Evolutionary conservation across 2,113 vertebrate species (phyloP).

Genomic region (Dissostichus mawsoni): DNA sequence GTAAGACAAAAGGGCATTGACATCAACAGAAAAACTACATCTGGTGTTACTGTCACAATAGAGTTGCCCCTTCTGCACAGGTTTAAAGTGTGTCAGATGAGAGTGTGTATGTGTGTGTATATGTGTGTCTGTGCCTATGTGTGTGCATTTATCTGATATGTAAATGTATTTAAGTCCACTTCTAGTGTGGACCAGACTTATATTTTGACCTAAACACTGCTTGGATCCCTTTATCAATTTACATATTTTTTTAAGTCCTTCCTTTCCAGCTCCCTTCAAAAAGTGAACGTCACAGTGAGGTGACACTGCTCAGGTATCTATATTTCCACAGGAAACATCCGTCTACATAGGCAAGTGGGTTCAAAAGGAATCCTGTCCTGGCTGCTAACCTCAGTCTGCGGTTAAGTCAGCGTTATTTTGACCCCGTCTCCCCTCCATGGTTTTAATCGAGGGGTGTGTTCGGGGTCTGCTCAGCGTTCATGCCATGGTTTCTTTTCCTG

Average conservation of each 20-base stretch:
- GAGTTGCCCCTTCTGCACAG: conserved; percentile 63
- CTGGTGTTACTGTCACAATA: conserved; percentile 73
- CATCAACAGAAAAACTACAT: conserved; percentile 80
- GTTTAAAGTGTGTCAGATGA: conserved; percentile 45
- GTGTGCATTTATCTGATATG: conserved; percentile 7
- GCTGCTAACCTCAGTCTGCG: conserved; percentile 51
- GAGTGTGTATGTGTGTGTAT: conserved; percentile 23
- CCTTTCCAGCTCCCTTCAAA: conserved; percentile 78
- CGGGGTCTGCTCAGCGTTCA: conserved; percentile 73
- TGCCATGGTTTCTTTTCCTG: conserved; percentile 99
- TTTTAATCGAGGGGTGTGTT: conserved; percentile 30
- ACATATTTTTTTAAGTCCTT: conserved; percentile 55
- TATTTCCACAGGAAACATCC: conserved; percentile 99
- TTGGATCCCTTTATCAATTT: conserved; percentile 62
- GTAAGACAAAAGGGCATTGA: conserved; percentile 75
- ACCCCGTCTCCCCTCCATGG: conserved; percentile 26
- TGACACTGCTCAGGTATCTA: conserved; percentile 93
- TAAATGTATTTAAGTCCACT: conserved; percentile 52
- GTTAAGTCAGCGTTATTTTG: conserved; percentile 49
- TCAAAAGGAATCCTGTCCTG: conserved; percentile 75
- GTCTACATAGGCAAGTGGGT: conserved; percentile 70
- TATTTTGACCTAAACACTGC: conserved; percentile 72
- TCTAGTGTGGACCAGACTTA: conserved; percentile 67
- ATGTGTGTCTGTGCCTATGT: conserved; percentile 11
- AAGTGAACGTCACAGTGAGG: conserved; percentile 92